Percentiles rank a stretch among this genome's conserved stretches.
Evolutionary conservation across 2,888 invertebrate genomes (phyloP).

Genomic region (Eristalis tenax): DNA sequence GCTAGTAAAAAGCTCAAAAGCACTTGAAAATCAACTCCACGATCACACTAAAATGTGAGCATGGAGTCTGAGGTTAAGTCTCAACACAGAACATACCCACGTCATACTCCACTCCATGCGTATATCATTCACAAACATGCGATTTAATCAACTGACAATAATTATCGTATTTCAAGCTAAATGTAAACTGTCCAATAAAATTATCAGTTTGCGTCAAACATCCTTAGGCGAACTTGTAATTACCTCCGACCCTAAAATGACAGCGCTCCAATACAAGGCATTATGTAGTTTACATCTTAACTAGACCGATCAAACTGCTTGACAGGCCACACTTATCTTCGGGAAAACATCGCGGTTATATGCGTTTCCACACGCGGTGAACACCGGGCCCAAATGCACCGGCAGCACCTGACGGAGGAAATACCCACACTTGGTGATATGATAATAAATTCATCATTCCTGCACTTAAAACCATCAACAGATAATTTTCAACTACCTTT

Average conservation of each 20-base stretch:
- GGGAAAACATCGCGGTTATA: constrained; percentile 66
- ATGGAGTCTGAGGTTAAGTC: too few species aligned
- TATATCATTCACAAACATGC: not conserved
- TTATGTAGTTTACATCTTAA: constrained; percentile 61
- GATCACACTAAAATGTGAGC: too few species aligned
- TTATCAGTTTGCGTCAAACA: constrained; percentile 60
- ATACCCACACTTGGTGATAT: constrained; percentile 54
- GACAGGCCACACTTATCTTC: constrained; percentile 68
- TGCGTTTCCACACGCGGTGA: constrained; percentile 52
- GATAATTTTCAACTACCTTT: constrained; percentile 71
- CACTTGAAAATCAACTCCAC: not conserved
- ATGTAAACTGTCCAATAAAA: constrained; percentile 71
- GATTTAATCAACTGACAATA: constrained; percentile 42
- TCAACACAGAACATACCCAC: too few species aligned
- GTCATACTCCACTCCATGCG: not conserved
- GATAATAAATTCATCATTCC: constrained; percentile 71
- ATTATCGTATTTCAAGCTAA: constrained; percentile 64
- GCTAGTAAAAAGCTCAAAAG: not conserved
- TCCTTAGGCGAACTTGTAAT: constrained; percentile 60
- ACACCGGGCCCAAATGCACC: constrained; percentile 31
- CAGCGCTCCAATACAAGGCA: constrained; percentile 24
- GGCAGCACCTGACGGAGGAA: constrained; percentile 57
- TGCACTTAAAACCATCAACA: constrained; percentile 71
- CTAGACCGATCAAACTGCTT: constrained; percentile 66
- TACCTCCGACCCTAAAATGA: constrained; percentile 48